phyloP scores from a whole-genome alignment of 2,888 invertebrate genomes.

The Aplocera efformata region DNA sequence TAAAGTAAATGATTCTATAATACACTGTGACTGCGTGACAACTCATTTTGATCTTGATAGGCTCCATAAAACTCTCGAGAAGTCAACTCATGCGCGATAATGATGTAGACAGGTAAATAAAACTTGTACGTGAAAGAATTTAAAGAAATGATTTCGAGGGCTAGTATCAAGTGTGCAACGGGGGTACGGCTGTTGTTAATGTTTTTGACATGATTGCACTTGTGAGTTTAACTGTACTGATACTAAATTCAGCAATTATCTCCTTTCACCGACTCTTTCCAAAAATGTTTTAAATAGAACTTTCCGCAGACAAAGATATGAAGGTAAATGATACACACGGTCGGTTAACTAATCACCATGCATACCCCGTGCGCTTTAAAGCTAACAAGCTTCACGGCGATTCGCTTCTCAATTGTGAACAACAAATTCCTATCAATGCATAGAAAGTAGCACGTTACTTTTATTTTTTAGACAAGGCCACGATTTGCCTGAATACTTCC shows the following conservation, averaged over 20 bases:
- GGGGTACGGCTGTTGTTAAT: constrained; percentile 28
- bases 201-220: constrained; percentile 31
- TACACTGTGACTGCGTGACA: constrained; percentile 8
- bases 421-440: constrained; percentile 36
- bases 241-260: no score
- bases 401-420: constrained; percentile 27
- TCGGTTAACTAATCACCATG: constrained; percentile 2
- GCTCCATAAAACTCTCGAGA: constrained; percentile 6
- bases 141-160: constrained; percentile 27
- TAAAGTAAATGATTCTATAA: constrained; percentile 33
- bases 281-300: constrained; percentile 7
- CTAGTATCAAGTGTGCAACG: constrained; percentile 34
- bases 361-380: constrained; percentile 21
- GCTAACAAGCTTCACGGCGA: constrained; percentile 25
- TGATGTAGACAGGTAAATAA: constrained; percentile 25
- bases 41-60: constrained; percentile 16
- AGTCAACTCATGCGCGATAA: constrained; percentile 27
- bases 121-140: constrained; percentile 12
- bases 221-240: constrained; percentile 17
- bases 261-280: neutral
- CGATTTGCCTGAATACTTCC: constrained; percentile 38
- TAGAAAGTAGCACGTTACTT: constrained; percentile 45
- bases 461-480: constrained; percentile 38
- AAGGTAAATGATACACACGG: constrained; percentile 6
- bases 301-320: neutral